phyloP scores from a whole-genome alignment of 2,888 invertebrate genomes.

The Apodemia zela region DNA sequence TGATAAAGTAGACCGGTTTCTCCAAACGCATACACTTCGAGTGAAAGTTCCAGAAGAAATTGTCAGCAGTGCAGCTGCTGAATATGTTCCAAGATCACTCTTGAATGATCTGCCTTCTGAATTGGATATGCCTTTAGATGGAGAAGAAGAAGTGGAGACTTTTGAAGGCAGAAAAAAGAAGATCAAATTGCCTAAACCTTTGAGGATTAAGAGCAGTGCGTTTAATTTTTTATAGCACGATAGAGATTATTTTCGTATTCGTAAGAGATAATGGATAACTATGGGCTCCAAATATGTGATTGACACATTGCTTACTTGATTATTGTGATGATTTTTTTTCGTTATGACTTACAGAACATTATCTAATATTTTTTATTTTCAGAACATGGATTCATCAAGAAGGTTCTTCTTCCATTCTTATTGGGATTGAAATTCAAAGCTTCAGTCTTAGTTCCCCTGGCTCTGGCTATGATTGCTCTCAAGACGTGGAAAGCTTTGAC shows the following conservation, averaged over 20 bases:
- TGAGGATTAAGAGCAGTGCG: constrained; percentile 76
- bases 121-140: constrained; percentile 85
- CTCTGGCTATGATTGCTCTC: constrained; percentile 89
- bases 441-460: constrained; percentile 89
- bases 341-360: constrained; percentile 5
- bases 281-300: neutral
- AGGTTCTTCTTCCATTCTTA: constrained; percentile 91
- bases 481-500: constrained; percentile 95
- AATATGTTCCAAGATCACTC: constrained; percentile 83
- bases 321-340: neutral
- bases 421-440: constrained; percentile 93
- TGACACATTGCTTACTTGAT: neutral
- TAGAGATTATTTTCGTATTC: neutral
- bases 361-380: constrained; percentile 39
- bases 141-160: constrained; percentile 65
- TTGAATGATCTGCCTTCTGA: constrained; percentile 83
- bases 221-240: constrained; percentile 26
- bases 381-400: constrained; percentile 92
- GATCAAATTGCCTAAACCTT: constrained; percentile 74
- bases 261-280: neutral
- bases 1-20: constrained; percentile 86
- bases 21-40: constrained; percentile 87
- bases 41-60: constrained; percentile 86
- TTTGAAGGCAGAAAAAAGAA: constrained; percentile 75
- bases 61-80: constrained; percentile 76